These are phyloP conservation scores for Emydura subglobosa DNA, from an alignment of 2,113 vertebrate genomes.

Conservation along the genomic window DNA sequence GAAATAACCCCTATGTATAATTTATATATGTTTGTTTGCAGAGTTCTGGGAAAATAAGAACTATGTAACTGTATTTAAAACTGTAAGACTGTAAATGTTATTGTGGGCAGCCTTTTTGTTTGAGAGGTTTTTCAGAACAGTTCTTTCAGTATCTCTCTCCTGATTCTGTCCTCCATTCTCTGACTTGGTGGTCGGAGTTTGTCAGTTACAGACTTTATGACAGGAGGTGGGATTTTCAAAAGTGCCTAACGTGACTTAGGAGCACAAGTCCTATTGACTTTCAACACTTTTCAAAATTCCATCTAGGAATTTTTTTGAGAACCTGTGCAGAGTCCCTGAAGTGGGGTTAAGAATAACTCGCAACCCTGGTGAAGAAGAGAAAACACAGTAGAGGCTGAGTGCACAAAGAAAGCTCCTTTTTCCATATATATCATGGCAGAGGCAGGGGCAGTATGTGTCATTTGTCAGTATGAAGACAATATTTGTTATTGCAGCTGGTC, in stretches of 20 bases:
- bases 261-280: background rate
- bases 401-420: background rate
- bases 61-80: slow-evolving; percentile 48
- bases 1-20: slow-evolving; percentile 68
- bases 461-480: background rate
- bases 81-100: slow-evolving; percentile 61
- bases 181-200: background rate
- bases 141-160: background rate
- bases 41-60: slow-evolving; percentile 31
- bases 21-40: slow-evolving; percentile 18
- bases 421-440: background rate
- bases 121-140: background rate
- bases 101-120: slow-evolving; percentile 34
- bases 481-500: background rate
- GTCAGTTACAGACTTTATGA: background rate
- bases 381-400: background rate
- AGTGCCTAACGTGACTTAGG: background rate
- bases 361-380: background rate
- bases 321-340: background rate
- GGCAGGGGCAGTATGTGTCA: background rate
- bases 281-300: background rate
- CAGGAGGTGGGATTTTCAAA: background rate
- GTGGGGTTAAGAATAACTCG: background rate
- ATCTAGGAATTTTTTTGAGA: background rate
- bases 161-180: background rate